Base-by-base conservation (phyloP, 2,888 invertebrate species). In the Heliconius aoede region DNA sequence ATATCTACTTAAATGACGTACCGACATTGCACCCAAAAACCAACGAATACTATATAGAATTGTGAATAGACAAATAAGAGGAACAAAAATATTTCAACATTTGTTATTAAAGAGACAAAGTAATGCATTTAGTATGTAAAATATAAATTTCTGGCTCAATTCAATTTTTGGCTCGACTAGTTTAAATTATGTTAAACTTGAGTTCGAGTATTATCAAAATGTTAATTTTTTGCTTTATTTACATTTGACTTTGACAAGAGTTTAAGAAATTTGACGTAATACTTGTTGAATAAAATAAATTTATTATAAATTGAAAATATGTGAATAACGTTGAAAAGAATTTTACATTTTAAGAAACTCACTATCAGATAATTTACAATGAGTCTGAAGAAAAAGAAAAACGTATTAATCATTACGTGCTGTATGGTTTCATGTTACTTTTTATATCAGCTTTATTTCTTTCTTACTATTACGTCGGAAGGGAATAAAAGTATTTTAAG, bases 401-500 rank as follows among this genome's bases (percentile, higher is more conserved):
- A 93, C 74, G 85, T 94, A 30, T 87, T 94, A 51, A 81, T 90
- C 24, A 76, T 94, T 24, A 86, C 93, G 72, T 60, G 89, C 30
- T 90, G 88, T 79, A 86, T 91, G 85, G 85, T 89, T 30, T 76
- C 88, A 74, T 86, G 90, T 86, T 94, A 91, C 72, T 91, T 90
- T 78, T 69, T 94, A 15, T 94, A 94, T 81, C 94, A 94, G 80
- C 80, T 94, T 72, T 94, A 93, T 84, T 93, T 94, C 83, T 94
- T 94, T 80, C 78, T 90, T 28, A 85, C 89, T 2, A 90, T 94
- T 74, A 85, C 91, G 32, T 89, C 93, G 3, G 90, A 90, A 80
- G 80, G 85, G 40, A 83, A 82, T 67, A 84, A 80, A n/a, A 87
- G 82, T 64, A 87, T 83, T 80, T 82, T 91, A 8, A 82, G 88